Conservation (phyloP, 2,797 vertebrate genomes). For the Diplodus sargus region DNA sequence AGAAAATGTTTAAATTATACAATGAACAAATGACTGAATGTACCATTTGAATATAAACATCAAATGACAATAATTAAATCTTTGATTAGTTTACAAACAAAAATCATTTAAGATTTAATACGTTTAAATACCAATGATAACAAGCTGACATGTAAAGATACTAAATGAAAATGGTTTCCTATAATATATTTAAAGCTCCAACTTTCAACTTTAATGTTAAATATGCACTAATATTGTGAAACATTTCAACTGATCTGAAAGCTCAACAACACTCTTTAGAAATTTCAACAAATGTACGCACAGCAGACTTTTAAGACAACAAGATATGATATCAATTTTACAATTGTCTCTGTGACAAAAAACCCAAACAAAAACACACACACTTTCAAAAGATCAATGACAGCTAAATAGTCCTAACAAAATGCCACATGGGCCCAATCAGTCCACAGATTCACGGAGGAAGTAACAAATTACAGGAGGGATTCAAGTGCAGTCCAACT, state of each 20-base stretch:
- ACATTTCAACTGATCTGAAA: neutral
- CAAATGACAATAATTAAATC: neutral
- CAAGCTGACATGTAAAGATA: neutral
- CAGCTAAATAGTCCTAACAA: constrained; percentile 43
- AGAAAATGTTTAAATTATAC: neutral
- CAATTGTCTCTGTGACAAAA: neutral
- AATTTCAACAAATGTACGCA: neutral
- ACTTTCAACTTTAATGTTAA: neutral
- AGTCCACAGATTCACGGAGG: constrained; percentile 44
- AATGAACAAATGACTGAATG: neutral
- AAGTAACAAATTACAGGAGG: constrained; percentile 67
- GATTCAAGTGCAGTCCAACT: constrained; percentile 22
- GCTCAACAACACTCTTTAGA: neutral
- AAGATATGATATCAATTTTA: neutral
- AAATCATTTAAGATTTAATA: neutral
- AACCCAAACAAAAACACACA: neutral
- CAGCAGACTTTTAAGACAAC: neutral
- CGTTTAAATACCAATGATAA: neutral
- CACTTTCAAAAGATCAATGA: constrained; percentile 31
- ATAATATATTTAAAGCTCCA: neutral
- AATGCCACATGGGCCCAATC: constrained; percentile 26
- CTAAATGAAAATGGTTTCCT: neutral
- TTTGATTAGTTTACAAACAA: neutral
- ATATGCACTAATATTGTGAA: neutral
- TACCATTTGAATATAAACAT: neutral